Evolutionary conservation across 2,113 vertebrate species (phyloP), one percentile per base, ranked within the genome.

Genomic region (Bos indicus): DNA sequence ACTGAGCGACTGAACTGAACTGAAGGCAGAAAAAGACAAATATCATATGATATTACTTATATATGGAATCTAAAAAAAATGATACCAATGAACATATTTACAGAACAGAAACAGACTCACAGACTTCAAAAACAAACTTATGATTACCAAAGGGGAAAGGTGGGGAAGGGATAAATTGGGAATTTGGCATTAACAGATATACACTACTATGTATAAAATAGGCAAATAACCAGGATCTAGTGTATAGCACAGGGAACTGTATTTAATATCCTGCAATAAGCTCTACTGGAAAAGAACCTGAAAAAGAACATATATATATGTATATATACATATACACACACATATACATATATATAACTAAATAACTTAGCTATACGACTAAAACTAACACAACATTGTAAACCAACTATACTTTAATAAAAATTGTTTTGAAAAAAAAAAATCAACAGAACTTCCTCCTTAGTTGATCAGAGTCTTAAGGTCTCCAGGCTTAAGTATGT

Each of bases 281-380:
- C 6, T 77, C 15, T 77, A 46, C 12, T 77, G 74, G 74, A 77
- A 77, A 77, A 77, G 74, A 77, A 26, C 26, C 74, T 77, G 74
- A 77, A 77, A 77, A 77, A 77, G 19, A 40, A 40, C n/a, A 11
- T 11, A 67, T 5, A n/a, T n/a, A 67, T 36, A 36, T 67, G 0
- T 28, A 3, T 4, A 40, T 28, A 40, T 5, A 9, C 0, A n/a
- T 1, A 71, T 10, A 71, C 2, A 67, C 8, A n/a, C n/a, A 62
- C 60, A 62, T 5, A 71, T 21, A 71, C 19, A 67, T 19, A 71
- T 25, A 26, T 25, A 77, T 77, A 77, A 77, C 71, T 26, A 25
- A 77, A 40, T 77, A 40, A 74, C 57, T 60, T 60, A 43, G 23
- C 71, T 77, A 13, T 77, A 77, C 4, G 13, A 11, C 21, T 77